Evolutionary conservation across 2,888 invertebrate genomes (phyloP).

Genomic region (Tenthredo distinguenda): DNA sequence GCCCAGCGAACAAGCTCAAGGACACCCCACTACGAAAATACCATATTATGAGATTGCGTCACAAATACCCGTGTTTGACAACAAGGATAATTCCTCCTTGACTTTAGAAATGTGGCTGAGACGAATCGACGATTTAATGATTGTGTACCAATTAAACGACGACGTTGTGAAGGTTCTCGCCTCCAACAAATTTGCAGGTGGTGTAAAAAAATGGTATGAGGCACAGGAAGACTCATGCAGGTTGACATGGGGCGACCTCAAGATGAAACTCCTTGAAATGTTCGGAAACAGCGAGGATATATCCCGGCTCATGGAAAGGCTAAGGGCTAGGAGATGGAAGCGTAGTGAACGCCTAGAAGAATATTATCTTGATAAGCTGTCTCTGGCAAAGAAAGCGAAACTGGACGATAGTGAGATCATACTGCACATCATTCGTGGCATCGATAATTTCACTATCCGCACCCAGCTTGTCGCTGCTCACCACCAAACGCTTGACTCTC

Average conservation of each 20-base stretch:
- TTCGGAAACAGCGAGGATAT: not conserved
- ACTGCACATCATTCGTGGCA: not conserved
- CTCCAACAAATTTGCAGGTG: not conserved
- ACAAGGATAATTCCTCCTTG: not conserved
- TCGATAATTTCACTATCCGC: conserved; percentile 3
- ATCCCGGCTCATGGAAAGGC: not conserved
- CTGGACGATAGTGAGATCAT: not conserved
- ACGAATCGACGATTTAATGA: not conserved
- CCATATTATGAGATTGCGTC: conserved; percentile 10
- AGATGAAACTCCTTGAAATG: not conserved
- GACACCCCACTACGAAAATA: not conserved
- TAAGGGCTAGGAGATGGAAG: conserved; percentile 20
- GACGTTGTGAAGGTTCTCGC: not conserved
- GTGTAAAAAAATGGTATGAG: conserved; percentile 24
- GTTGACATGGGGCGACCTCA: not conserved
- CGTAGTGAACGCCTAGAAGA: not conserved
- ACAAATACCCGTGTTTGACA: conserved; percentile 17
- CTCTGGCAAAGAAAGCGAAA: conserved; percentile 16
- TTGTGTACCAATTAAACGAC: not conserved
- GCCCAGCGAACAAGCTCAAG: not conserved
- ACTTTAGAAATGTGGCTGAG: conserved; percentile 14
- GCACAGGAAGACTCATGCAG: not conserved
- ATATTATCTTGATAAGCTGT: conserved; percentile 11
- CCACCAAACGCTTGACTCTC: not conserved
- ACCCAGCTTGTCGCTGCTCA: conserved; percentile 24